Base-by-base conservation (phyloP, 2,888 invertebrate genomes). In the Melinopterus prodromus region DNA sequence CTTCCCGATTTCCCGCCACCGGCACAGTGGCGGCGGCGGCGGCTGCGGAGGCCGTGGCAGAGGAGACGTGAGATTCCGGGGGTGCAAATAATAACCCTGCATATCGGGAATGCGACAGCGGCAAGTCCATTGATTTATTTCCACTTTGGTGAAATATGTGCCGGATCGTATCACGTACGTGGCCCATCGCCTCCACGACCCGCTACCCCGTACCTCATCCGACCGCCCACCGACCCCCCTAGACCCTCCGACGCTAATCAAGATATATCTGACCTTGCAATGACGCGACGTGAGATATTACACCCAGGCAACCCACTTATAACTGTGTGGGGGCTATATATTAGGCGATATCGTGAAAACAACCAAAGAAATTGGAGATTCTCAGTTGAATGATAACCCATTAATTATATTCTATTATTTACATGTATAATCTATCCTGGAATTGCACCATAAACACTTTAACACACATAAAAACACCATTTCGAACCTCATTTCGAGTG, bases 211-310 rank as follows among this genome's bases (percentile, higher is more conserved):
- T 26, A 26, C 26, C 26, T 26, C 26, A 26, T 26, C 26, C 26
- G 26, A 26, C 26, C 77, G 72, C 82, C 83, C 80, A 85, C 86
- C 84, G 83, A 84, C 81, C 53, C 83, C 80, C 85, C 86, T 84
- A 84, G 83, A 83, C 79, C 83, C 84, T 83, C 85, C 78, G 75
- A 71, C 78, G 77, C 80, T 88, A 88, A 88, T 88, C 88, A 88
- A 88, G 88, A 88, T 88, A 88, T 88, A 88, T 88, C 87, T 87
- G 88, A 87, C 88, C 88, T 88, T 88, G 53, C 53, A 53, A 53
- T 53, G 88, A 85, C 86, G 86, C 85, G 84, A 85, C 85, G 86
- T 88, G 87, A 88, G 87, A 88, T 88, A 88, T 88, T 87, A 86
- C 87, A 84, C 85, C 85, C 84, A 85, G 85, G 87, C 87, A 87